phyloP scores from a whole-genome alignment of 2,797 vertebrate species.

The Harpagifer antarcticus region DNA sequence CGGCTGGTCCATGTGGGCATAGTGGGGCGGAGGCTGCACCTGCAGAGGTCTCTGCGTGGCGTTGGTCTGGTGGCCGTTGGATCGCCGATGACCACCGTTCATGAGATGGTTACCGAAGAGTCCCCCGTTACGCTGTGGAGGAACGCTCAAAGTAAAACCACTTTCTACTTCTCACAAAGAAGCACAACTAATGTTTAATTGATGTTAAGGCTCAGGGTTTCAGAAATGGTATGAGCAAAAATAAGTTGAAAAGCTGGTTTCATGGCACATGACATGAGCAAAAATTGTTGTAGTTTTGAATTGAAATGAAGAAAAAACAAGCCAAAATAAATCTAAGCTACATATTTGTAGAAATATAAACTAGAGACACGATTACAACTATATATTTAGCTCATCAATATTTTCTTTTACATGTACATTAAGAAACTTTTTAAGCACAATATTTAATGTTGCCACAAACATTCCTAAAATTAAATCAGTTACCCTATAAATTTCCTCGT shows the following conservation, averaged over 20 bases:
- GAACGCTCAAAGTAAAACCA: constrained; percentile 78
- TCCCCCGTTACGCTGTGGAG: constrained; percentile 95
- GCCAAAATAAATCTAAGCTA: constrained; percentile 51
- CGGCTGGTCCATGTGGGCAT: constrained; percentile 91
- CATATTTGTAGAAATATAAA: constrained; percentile 30
- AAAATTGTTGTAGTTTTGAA: constrained; percentile 63
- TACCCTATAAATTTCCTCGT: constrained; percentile 99
- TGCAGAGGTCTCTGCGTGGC: constrained; percentile 97
- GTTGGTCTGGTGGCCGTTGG: constrained; percentile 95
- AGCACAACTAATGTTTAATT: constrained; percentile 46
- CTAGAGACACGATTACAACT: constrained; percentile 26
- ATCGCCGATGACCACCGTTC: constrained; percentile 92
- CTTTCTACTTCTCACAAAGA: constrained; percentile 8
- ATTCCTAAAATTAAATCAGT: constrained; percentile 80
- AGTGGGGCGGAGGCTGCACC: constrained; percentile 90
- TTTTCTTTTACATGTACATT: constrained; percentile 16
- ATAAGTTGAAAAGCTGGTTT: constrained; percentile 78
- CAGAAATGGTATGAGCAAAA: constrained; percentile 77
- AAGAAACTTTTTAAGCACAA: constrained; percentile 36
- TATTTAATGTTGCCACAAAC: constrained; percentile 42
- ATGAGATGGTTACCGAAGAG: constrained; percentile 97
- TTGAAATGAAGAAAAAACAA: constrained; percentile 68
- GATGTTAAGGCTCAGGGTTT: constrained; percentile 76
- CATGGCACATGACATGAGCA: constrained; percentile 78
- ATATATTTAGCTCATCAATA: constrained; percentile 35